phyloP scores from a whole-genome alignment of 2,113 vertebrate species.

The Pachycephala philippinensis region DNA sequence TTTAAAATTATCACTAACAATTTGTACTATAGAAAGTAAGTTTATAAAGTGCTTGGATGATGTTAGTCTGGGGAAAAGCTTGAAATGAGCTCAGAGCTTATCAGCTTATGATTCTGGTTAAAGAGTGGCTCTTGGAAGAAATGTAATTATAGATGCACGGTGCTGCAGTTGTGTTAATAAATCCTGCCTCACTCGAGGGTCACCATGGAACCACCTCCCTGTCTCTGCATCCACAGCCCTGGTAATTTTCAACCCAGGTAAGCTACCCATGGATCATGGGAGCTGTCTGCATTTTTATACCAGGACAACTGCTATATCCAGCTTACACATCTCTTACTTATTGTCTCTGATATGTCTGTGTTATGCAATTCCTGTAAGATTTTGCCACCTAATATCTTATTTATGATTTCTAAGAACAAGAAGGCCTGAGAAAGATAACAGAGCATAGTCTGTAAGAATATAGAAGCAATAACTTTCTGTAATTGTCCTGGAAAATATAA shows the following conservation, averaged over 20 bases:
- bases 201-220: neutral
- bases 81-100: neutral
- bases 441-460: neutral
- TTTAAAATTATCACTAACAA: neutral
- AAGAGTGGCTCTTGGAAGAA: neutral
- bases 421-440: neutral
- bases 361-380: neutral
- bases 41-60: neutral
- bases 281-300: neutral
- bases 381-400: neutral
- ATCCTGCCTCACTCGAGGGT: neutral
- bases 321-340: neutral
- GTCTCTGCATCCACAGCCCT: neutral
- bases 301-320: neutral
- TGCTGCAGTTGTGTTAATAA: neutral
- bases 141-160: neutral
- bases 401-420: neutral
- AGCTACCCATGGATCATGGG: neutral
- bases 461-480: neutral
- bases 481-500: neutral
- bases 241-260: neutral
- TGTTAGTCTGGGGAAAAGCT: neutral
- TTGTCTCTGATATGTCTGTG: neutral
- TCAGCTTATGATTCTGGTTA: neutral
- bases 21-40: neutral